Base-by-base conservation (phyloP, 2,113 vertebrate species). In the Gyps fulvus region DNA sequence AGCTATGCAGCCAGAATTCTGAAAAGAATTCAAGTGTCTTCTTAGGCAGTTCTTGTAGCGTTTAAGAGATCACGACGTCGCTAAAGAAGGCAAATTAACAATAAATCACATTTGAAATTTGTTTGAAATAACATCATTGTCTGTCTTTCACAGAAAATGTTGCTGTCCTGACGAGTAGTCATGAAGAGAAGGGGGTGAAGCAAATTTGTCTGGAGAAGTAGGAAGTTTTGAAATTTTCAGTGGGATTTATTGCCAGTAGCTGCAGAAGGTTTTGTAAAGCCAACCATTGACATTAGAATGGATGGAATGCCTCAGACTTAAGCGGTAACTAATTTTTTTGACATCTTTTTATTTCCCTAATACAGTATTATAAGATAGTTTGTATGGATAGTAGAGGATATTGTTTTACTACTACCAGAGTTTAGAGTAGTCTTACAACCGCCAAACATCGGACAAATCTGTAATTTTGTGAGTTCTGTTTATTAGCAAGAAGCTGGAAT, bases 91-190 rank as follows among this genome's bases (percentile, higher is more conserved):
- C 80, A 91, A 89, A 67, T 11, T 16, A 54, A 9, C 29, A 93
- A 5, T 71, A 54, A 93, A 79, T 76, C 59, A 29, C 31, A 18
- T 76, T 62, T 74, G 70, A 94, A 89, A 82, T 42, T 78, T 74
- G 26, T 69, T 90, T 65, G 65, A 58, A 61, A 45, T 90, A 78
- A 84, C 22, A 26, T 29, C 22, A 13, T 83, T 79, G 27, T 66
- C 43, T 93, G 36, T 97, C 69, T 97, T 83, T 96, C 81, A 19
- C 87, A 98, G 98, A 87, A 93, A 89, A 94, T 96, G 94, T 90
- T 93, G 61, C 82, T 89, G n/a, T 81, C 95, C 89, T 97, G 89
- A 90, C 94, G 78, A 47, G 71, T 23, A 61, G 63, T 52, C 87
- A 72, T 97, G 90, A 76, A 89, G 95, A 98, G 78, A 96, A 87